These are phyloP conservation scores for Nycticryphes semicollaris DNA, from an alignment of 2,113 vertebrate genomes.

Conservation along the genomic window DNA sequence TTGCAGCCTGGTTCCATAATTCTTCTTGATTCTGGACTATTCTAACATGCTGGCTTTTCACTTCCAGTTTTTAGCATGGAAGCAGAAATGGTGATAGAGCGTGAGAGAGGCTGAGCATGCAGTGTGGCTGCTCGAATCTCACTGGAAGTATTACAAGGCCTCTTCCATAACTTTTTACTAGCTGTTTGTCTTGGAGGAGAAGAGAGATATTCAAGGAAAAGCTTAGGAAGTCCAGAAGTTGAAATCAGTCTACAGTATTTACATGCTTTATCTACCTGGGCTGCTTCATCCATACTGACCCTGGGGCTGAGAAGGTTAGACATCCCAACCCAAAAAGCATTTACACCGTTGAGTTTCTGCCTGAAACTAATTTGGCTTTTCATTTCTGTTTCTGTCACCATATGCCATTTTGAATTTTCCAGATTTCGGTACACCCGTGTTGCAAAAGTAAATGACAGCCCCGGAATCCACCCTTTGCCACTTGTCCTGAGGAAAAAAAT, in stretches of 20 bases:
- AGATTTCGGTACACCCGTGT: neutral
- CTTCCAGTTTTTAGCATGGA: constrained; percentile 28
- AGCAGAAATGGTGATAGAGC: constrained; percentile 19
- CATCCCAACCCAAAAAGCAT: neutral
- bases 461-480: neutral
- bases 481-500: neutral
- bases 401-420: neutral
- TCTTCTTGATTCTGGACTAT: constrained; percentile 3
- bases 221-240: neutral
- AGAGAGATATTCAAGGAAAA: neutral
- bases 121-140: neutral
- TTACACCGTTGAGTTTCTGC: neutral
- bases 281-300: neutral
- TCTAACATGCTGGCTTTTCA: constrained; percentile 13
- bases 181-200: neutral
- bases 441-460: neutral
- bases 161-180: neutral
- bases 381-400: neutral
- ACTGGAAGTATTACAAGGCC: neutral
- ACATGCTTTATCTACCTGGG: neutral
- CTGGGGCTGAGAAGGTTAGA: neutral
- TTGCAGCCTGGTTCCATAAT: neutral
- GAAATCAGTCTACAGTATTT: neutral
- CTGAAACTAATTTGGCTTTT: neutral
- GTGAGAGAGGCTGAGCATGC: neutral